phyloP scores from a whole-genome alignment of 2,888 invertebrate species.

The Hermaeophaga mercurialis region DNA sequence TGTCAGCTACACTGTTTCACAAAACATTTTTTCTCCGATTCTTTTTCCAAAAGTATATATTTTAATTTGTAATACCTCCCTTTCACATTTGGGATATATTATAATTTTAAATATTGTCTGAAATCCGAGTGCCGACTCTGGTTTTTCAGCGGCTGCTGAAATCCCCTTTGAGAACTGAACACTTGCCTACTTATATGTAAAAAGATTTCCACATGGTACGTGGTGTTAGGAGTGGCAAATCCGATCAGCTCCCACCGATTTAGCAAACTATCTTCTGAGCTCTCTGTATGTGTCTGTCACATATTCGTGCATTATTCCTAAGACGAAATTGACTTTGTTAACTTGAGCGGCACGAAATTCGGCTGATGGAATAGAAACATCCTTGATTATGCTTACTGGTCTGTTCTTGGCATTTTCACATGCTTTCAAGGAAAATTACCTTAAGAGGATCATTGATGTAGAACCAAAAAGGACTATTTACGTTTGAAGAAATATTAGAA shows the following conservation, averaged over 20 bases:
- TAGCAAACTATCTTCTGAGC: constrained; percentile 27
- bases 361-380: neutral
- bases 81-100: too few relatives aligned
- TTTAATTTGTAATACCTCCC: too few relatives aligned
- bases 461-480: too few relatives aligned
- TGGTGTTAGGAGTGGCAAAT: constrained; percentile 30
- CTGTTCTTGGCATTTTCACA: too few relatives aligned
- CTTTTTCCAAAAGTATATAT: too few relatives aligned
- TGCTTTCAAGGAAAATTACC: too few relatives aligned
- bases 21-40: too few relatives aligned
- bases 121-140: neutral
- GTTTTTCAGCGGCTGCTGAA: constrained; percentile 1
- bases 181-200: constrained; percentile 31
- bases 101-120: too few relatives aligned
- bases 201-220: constrained; percentile 27
- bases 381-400: neutral
- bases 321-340: constrained; percentile 16
- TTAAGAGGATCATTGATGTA: too few relatives aligned
- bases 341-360: constrained; percentile 11
- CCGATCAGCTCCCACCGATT: constrained; percentile 33
- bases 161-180: constrained; percentile 36
- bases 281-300: constrained; percentile 15
- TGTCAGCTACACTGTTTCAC: too few relatives aligned
- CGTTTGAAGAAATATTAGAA: too few relatives aligned
- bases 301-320: constrained; percentile 22